Percentiles rank a stretch among this genome's conserved stretches.
These are phyloP conservation scores for Pterocles burchelli DNA, from an alignment of 2,113 vertebrate genomes.

Conservation along the genomic window DNA sequence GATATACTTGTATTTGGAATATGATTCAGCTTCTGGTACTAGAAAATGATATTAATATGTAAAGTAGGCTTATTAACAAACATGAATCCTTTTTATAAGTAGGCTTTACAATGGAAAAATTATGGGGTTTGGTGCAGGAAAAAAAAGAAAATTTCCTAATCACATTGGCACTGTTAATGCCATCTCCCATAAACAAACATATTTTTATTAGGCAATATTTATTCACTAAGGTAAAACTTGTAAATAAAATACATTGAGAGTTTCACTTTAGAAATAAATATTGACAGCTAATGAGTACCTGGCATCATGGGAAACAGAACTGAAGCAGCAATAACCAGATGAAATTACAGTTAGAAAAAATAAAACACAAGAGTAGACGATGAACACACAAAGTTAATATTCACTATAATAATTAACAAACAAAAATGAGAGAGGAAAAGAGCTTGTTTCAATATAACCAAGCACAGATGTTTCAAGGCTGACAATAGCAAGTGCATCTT, in stretches of 20 bases:
- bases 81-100: neutral
- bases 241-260: neutral
- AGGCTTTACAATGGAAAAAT: neutral
- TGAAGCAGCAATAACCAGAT: neutral
- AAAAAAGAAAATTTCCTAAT: neutral
- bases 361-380: neutral
- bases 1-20: neutral
- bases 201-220: neutral
- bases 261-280: slow-evolving; percentile 1
- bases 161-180: neutral
- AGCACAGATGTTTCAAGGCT: neutral
- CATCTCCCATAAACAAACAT: neutral
- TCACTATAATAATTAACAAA: slow-evolving; percentile 9
- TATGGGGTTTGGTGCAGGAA: rapidly evolving
- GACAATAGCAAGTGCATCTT: neutral
- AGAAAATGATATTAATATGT: neutral
- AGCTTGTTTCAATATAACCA: neutral
- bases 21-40: neutral
- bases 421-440: neutral
- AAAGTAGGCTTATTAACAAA: neutral
- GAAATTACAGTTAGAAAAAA: neutral
- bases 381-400: neutral
- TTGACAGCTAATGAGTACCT: neutral
- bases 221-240: neutral
- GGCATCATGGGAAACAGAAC: neutral